Evolutionary conservation across 2,113 vertebrate species (phyloP).

Genomic region (Albula glossodonta): DNA sequence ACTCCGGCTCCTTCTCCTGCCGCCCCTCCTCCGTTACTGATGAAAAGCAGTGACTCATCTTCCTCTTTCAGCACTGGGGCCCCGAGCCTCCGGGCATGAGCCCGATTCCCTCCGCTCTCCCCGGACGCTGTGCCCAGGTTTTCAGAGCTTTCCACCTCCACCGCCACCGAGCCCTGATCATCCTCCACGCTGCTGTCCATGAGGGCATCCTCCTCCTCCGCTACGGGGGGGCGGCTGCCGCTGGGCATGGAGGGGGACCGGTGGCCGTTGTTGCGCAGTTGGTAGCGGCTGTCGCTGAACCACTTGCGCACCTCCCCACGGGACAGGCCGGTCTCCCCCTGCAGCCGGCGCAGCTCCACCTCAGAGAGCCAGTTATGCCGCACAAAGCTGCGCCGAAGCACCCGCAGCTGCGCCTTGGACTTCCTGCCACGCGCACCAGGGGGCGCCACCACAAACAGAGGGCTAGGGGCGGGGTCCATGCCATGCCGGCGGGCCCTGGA

Average conservation of each 20-base stretch:
- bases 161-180: not conserved
- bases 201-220: not conserved
- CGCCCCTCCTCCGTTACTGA: too few relatives aligned
- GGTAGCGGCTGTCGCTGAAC: conserved; percentile 54
- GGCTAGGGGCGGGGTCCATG: not conserved
- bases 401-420: conserved; percentile 45
- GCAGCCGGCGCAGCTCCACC: conserved; percentile 59
- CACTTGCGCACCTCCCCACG: conserved; percentile 51
- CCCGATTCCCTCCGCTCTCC: too few relatives aligned
- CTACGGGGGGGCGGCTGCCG: not conserved
- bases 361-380: conserved; percentile 48
- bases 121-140: too few relatives aligned
- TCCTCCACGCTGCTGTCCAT: not conserved
- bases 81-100: too few relatives aligned
- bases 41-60: not conserved
- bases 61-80: not conserved
- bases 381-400: conserved; percentile 41
- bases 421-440: conserved; percentile 38
- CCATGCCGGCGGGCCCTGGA: not conserved
- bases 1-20: not conserved
- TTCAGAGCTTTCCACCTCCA: not conserved
- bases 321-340: conserved; percentile 61
- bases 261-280: conserved; percentile 37
- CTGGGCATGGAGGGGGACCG: not conserved
- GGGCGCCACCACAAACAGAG: not conserved